Conservation (phyloP, 2,888 invertebrate genomes). For the Sarcophaga carnaria region DNA sequence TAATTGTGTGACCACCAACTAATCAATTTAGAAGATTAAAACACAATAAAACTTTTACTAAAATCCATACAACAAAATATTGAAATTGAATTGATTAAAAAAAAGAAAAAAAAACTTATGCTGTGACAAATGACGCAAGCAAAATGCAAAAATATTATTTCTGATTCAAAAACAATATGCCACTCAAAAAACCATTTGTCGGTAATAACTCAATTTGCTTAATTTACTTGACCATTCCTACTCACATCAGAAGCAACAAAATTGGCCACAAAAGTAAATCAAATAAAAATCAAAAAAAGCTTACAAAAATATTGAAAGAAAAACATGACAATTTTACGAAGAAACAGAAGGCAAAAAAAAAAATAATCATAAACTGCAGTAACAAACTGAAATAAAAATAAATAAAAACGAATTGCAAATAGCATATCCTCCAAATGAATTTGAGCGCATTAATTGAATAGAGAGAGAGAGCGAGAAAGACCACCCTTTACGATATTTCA, state of each 20-base stretch:
- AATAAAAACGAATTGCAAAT: background rate
- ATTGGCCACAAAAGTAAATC: background rate
- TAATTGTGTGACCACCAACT: no score
- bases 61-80: no score
- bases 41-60: background rate
- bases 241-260: background rate
- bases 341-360: background rate
- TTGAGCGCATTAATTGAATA: background rate
- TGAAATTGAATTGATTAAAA: background rate
- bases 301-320: background rate
- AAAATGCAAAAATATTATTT: conserved; percentile 69
- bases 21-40: background rate
- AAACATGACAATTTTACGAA: conserved; percentile 15
- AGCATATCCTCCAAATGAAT: background rate
- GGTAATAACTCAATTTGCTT: conserved; percentile 75
- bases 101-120: conserved; percentile 5
- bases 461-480: conserved; percentile 9
- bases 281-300: background rate
- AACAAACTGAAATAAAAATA: conserved; percentile 25
- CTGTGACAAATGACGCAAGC: conserved; percentile 45
- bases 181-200: conserved; percentile 71
- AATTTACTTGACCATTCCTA: conserved; percentile 67
- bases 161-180: background rate
- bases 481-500: conserved; percentile 52
- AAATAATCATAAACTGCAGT: conserved; percentile 22